Evolutionary conservation across 2,113 vertebrate genomes (phyloP).

Genomic region (Ammodytes dubius): DNA sequence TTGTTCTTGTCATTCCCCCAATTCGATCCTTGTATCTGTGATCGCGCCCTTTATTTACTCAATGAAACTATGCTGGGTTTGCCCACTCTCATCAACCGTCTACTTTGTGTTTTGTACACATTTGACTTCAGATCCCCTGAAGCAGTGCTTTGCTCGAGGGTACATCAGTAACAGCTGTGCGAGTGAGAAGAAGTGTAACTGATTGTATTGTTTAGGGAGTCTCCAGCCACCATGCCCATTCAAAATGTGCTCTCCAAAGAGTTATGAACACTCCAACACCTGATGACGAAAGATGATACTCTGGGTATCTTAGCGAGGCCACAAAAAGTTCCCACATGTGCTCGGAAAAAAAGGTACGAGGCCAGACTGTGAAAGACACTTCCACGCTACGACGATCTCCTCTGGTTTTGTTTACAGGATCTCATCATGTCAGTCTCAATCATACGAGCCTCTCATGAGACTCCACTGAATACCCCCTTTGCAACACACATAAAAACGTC

Average conservation of each 20-base stretch:
- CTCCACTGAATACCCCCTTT: constrained; percentile 13
- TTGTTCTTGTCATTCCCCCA: constrained; percentile 13
- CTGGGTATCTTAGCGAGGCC: not conserved
- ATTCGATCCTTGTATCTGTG: not conserved
- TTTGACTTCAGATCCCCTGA: constrained; percentile 13
- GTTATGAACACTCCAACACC: constrained; percentile 14
- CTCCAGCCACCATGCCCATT: not conserved
- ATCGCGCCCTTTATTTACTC: constrained; percentile 38
- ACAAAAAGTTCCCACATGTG: constrained; percentile 21
- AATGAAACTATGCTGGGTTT: constrained; percentile 7
- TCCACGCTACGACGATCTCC: not conserved
- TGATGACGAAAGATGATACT: constrained; percentile 27
- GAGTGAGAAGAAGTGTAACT: constrained; percentile 22
- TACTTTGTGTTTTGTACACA: constrained; percentile 20
- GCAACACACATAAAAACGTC: constrained; percentile 25
- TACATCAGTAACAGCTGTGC: constrained; percentile 40
- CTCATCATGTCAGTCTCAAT: constrained; percentile 60
- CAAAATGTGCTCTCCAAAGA: not conserved
- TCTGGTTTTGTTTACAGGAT: constrained; percentile 55
- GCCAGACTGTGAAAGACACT: constrained; percentile 11
- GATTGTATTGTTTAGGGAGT: constrained; percentile 48
- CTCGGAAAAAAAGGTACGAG: not conserved
- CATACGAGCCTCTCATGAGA: constrained; percentile 33
- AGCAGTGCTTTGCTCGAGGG: constrained; percentile 41
- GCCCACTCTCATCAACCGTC: constrained; percentile 3